Evolutionary conservation across 2,888 invertebrate species (phyloP), one percentile per base, ranked within the genome.

Genomic region (Microctonus hyperodae): DNA sequence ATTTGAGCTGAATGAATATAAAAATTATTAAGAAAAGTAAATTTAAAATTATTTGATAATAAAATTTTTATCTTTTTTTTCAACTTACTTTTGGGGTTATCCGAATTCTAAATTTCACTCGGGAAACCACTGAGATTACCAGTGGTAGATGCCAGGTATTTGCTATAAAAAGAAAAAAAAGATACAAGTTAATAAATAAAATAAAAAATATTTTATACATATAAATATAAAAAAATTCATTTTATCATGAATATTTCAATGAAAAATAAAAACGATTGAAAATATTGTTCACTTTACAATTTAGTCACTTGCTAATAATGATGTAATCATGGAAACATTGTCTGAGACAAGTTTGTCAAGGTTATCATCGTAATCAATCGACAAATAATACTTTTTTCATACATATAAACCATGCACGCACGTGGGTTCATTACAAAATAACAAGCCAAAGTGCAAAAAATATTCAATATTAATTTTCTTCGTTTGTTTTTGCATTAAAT

Each of bases 111-210:
- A 79, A 78, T 82, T 81, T 80, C 78, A 66, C 74, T 65, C 73
- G 71, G 80, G 80, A 82, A 81, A 81, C 79, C 77, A 76, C 76
- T 70, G 74, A 71, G 75, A 79, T 81, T 80, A 80, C 78, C 79
- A 78, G 70, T 67, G 53, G 65, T 71, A 69, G 65, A 72, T 71
- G 69, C 69, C 73, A 68, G 69, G 74, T 71, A 75, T 71, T 73
- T 71, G 69, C 78, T 78, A 74, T 71, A 77, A 76, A 67, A 68
- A 57, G 64, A 59, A 64, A 51, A 66, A 51, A 70, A 65, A 67
- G 51, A 31, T n/a, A n/a, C n/a, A 63, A 51, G 48, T 33, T 2
- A 48, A 7, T 1, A 48, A 11, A 28, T 20, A 6, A 44, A 13
- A n/a, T 31, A 16, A 37, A 13, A 40, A 22, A n/a, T n/a, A n/a